Base-by-base conservation (phyloP, 2,888 invertebrate genomes). In the Caenorhabditis macrosperma region DNA sequence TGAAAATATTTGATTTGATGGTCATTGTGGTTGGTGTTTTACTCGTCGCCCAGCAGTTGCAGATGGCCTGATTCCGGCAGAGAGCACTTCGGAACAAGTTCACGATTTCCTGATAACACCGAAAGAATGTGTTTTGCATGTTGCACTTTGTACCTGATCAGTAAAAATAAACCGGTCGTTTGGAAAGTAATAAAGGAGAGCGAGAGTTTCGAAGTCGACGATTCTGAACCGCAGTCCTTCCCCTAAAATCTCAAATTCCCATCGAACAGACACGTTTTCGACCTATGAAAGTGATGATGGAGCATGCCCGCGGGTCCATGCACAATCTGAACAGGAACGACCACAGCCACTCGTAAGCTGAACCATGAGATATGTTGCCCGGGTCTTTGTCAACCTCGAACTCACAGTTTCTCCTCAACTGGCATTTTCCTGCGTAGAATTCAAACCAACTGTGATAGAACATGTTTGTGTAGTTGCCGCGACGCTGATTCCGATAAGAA, bases 291-390 rank as follows among this genome's bases (percentile, higher is more conserved):
- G 79, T 79, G 28, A 79, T 69, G 33, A 79, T 74, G 12, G 64
- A 59, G 30, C 66, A 59, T 20, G 79, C 79, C 26, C 52, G 48
- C 20, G 79, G 79, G 22, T 74, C 38, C 79, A 79, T 74, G 12
- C 68, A 75, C 20, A 79, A 30, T 55, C 79, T 20, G 26, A 79
- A 79, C 17, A 79, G 5, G 26, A 52, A 79, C 26, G 79, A 74
- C 79, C 79, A 79, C 22, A 79, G 30, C 59, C 68, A 79, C 48
- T 79, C 79, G 30, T 61, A 74, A n/a, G 79, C 79, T 79, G 48
- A 63, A 75, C 52, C 9, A 44, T 41, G 28, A 28, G 26, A n/a
- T n/a, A n/a, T n/a, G n/a, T n/a, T n/a, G n/a, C n/a, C n/a, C n/a
- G n/a, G n/a, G n/a, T n/a, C n/a, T n/a, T n/a, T n/a, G n/a, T n/a